A percentile compares a stretch with the other conserved stretches of the same genome.
Evolutionary conservation across 2,797 vertebrate genomes (phyloP).

Genomic region (Enteromius afrohamiltoni): DNA sequence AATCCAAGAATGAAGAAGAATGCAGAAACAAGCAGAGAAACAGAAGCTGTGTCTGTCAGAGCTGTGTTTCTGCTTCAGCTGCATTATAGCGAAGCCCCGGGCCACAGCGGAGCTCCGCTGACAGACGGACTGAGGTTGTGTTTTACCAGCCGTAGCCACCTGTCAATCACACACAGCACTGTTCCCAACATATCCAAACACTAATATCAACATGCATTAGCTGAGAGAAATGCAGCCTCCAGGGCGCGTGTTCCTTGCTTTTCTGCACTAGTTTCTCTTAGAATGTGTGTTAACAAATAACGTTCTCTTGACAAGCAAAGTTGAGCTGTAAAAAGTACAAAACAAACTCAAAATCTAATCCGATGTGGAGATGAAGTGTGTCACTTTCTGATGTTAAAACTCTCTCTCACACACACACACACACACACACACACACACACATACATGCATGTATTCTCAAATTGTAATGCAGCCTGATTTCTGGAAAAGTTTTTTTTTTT

Average conservation of each 20-base stretch:
- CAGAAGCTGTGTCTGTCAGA: not conserved
- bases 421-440: too few species aligned
- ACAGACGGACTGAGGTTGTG: constrained; percentile 79
- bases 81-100: constrained; percentile 75
- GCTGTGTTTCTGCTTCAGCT: constrained; percentile 53
- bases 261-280: constrained; percentile 1
- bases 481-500: too few species aligned
- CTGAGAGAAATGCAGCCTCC: constrained; percentile 78
- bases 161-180: constrained; percentile 84
- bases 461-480: too few species aligned
- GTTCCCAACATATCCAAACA: constrained; percentile 85
- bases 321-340: constrained; percentile 10
- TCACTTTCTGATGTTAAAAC: constrained; percentile 1
- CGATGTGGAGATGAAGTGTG: not conserved
- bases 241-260: constrained; percentile 43
- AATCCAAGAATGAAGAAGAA: not conserved
- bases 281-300: not conserved
- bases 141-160: constrained; percentile 81
- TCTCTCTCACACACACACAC: too few species aligned
- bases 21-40: not conserved
- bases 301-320: not conserved
- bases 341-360: not conserved
- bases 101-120: constrained; percentile 78
- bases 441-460: too few species aligned
- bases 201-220: constrained; percentile 82